These are phyloP conservation scores for Serilophus lunatus DNA, from an alignment of 2,113 vertebrate genomes.

Conservation along the genomic window DNA sequence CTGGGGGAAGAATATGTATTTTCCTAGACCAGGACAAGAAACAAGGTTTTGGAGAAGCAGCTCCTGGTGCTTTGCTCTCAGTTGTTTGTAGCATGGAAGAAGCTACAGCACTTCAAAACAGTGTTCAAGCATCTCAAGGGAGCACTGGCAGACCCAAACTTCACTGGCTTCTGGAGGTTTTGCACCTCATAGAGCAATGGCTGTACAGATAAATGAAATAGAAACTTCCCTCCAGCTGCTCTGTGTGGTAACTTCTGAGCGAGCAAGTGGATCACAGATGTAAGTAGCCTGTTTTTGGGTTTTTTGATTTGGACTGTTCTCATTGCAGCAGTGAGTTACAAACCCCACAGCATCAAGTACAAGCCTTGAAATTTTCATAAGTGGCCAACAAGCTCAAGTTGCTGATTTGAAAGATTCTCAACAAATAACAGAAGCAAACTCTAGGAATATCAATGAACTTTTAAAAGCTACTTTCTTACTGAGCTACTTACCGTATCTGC, in stretches of 20 bases:
- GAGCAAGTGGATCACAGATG: neutral
- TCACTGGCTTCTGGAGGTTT: neutral
- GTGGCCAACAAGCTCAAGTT: neutral
- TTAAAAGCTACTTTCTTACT: neutral
- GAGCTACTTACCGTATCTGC: neutral
- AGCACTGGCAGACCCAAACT: neutral
- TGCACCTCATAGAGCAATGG: neutral
- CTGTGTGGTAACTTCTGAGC: neutral
- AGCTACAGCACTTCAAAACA: neutral
- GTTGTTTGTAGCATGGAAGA: neutral
- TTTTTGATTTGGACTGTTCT: neutral
- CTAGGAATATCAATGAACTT: neutral
- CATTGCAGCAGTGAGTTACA: fast-evolving
- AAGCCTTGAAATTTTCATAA: neutral
- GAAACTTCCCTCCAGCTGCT: neutral
- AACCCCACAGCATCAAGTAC: neutral
- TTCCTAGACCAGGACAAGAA: neutral
- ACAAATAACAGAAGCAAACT: neutral
- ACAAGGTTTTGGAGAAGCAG: neutral
- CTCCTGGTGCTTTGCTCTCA: neutral
- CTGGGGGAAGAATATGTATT: neutral
- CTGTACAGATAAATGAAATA: neutral
- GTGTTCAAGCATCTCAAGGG: neutral
- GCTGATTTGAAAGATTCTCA: neutral
- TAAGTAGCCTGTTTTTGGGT: neutral